A percentile compares a stretch with the other conserved stretches of the same genome.
These are phyloP conservation scores for Steinernema hermaphroditum DNA, from an alignment of 2,888 invertebrate species.

Conservation along the genomic window DNA sequence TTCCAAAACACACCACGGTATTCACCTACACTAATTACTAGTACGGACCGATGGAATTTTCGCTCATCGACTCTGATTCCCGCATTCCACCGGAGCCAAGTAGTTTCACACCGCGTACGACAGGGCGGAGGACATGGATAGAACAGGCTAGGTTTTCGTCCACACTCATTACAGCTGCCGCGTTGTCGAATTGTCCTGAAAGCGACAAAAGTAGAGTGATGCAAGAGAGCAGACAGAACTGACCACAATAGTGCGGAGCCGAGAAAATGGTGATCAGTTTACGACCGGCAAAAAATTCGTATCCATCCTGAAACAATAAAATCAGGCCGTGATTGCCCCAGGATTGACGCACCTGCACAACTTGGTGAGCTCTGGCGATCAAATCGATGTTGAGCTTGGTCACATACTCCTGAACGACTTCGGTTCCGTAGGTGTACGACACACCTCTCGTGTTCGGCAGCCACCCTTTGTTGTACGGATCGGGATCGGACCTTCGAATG, in stretches of 20 bases:
- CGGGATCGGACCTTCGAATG: conserved; percentile 33
- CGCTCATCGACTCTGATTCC: neutral
- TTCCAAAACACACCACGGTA: too few relatives aligned
- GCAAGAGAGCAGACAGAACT: neutral
- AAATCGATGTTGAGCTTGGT: conserved; percentile 69
- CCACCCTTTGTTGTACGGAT: conserved; percentile 29
- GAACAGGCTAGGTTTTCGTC: conserved; percentile 56
- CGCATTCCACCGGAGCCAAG: neutral
- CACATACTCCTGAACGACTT: conserved; percentile 70
- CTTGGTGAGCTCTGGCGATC: conserved; percentile 71
- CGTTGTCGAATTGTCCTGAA: conserved; percentile 56
- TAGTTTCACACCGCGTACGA: neutral
- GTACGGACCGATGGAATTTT: too few relatives aligned
- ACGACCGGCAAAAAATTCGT: conserved; percentile 37
- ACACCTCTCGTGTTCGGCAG: conserved; percentile 68
- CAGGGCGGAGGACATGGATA: conserved; percentile 44
- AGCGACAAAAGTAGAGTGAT: neutral
- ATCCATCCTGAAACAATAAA: conserved; percentile 45
- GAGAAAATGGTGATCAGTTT: conserved; percentile 48
- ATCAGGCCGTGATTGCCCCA: neutral
- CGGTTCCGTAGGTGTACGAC: conserved; percentile 71
- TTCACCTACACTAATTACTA: too few relatives aligned
- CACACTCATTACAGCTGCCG: conserved; percentile 59
- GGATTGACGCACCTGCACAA: conserved; percentile 45
- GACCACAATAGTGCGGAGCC: conserved; percentile 51